Evolutionary conservation across 1,140 invertebrate species (phyloP).

Genomic region (Ditylenchus dipsaci): DNA sequence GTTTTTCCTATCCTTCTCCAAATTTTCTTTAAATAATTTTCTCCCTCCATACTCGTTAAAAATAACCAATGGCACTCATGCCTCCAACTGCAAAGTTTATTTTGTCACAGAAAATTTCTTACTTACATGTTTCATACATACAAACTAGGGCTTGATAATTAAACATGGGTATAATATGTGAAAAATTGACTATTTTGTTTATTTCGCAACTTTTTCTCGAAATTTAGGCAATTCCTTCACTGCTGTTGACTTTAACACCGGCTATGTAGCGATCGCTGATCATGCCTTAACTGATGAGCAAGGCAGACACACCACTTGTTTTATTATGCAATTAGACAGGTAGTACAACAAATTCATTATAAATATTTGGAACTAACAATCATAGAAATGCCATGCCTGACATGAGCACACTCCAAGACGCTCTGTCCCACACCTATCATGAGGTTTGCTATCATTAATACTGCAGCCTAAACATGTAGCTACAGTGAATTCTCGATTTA

Average conservation of each 20-base stretch:
- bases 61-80: no score
- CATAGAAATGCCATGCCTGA: conserved; percentile 30
- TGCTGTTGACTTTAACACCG: conserved; percentile 55
- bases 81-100: no score
- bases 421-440: conserved; percentile 33
- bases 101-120: no score
- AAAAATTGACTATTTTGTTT: no score
- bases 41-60: no score
- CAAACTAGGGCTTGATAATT: no score
- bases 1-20: background rate
- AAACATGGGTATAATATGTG: no score
- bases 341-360: background rate
- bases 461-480: background rate
- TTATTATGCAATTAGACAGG: conserved; percentile 53
- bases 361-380: no score
- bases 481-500: no score
- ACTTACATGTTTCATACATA: no score
- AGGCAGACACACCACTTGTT: conserved; percentile 49
- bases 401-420: conserved; percentile 37
- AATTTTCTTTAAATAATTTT: background rate
- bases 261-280: conserved; percentile 54
- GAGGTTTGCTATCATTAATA: conserved; percentile 34
- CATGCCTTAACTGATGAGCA: conserved; percentile 51
- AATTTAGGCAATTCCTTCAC: conserved; percentile 51
- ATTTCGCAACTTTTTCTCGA: no score